Evolutionary conservation across 1,140 invertebrate genomes (phyloP), one percentile per base, ranked within the genome.

Genomic region (Lepidostoma basale): DNA sequence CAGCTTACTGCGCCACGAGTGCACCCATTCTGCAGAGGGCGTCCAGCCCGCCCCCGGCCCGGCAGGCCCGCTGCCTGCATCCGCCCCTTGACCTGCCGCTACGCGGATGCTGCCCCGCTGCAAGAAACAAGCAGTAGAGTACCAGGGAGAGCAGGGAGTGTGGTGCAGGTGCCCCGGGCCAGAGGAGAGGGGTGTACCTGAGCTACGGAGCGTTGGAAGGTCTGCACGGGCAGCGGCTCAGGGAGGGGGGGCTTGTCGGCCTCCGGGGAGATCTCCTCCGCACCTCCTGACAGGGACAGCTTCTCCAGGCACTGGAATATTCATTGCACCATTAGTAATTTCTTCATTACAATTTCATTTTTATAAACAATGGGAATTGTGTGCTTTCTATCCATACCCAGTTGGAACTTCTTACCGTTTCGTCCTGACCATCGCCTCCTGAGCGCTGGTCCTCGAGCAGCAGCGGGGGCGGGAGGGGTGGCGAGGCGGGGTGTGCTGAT

Each of bases 1-100:
- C 65, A 99, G 83, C 84, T 99, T 99, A 60, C 89, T 90, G 77
- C 99, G 97, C 98, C 98, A 99, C 4, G 93, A 91, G 70, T 92
- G 88, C 33, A 98, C 96, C 97, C 97, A 99, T 70, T 97, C 94
- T 18, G 91, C 87, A 18, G 93, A 93, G 5, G 96, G 93, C 3
- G 89, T 82, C 96, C 96, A 98, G 16, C 85, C 73, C 0, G 77
- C 75, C 52, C 75, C 78, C n/a, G n/a, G n/a, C 1, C 68, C 62
- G 3, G 22, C 59, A 9, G 30, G 10, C 3, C 28, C 30, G 0
- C 5, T 26, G 14, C 22, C 40, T 3, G 22, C 14, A n/a, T 36
- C 60, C 10, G 22, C 12, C n/a, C 36, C 49, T 14, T 66, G 64
- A 16, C 63, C 39, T 16, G 66, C 68, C 12, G 64, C 64, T 22